Evolutionary conservation across 2,797 vertebrate genomes (phyloP), one percentile per base, ranked within the genome.

Genomic region (Manis javanica): DNA sequence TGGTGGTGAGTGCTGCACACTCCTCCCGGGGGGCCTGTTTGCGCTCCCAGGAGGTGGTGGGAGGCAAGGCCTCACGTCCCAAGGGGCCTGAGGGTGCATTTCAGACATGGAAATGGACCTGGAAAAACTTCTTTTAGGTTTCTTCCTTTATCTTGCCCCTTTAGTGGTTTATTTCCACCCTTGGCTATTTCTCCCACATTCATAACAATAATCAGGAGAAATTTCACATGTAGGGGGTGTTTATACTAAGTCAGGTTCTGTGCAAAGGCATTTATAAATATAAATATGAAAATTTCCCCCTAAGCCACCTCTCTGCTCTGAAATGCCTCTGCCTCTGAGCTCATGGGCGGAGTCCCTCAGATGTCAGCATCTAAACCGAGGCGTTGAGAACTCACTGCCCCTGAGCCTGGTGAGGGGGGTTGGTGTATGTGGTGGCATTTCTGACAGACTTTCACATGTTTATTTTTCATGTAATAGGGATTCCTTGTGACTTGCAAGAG

Each of bases 401-500:
- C 81, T 23, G 15, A 42, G 46, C 53, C 14, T 2, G 0, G 5
- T 3, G 55, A 29, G 34, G 0, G 5, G 19, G n/a, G 31, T 1
- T 2, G 42, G 31, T 15, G 5, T 5, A 0, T 1, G 21, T 19
- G 90, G 14, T 53, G 34, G 23, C 15, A 6, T 83, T 84, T 90
- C 46, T 29, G 55, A 46, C 6, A 82, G 75, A 31, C 12, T 63
- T 68, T 46, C 64, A 23, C 7, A 34, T 64, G 49, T 78, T 66
- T 77, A 9, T 86, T 93, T 66, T 66, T 74, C 83, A 68, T n/a
- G 7, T 21, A 61, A 68, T 29, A 82, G 75, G 66, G 55, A 87
- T 59, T 71, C 14, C 37, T 68, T 87, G 42, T 51, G 23, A 96
- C 71, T 92, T 86, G 72, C 59, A 83, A 34, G 75, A 94, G 75